These are phyloP conservation scores for Pectinophora gossypiella DNA, from an alignment of 1,140 invertebrate genomes.

Conservation along the genomic window DNA sequence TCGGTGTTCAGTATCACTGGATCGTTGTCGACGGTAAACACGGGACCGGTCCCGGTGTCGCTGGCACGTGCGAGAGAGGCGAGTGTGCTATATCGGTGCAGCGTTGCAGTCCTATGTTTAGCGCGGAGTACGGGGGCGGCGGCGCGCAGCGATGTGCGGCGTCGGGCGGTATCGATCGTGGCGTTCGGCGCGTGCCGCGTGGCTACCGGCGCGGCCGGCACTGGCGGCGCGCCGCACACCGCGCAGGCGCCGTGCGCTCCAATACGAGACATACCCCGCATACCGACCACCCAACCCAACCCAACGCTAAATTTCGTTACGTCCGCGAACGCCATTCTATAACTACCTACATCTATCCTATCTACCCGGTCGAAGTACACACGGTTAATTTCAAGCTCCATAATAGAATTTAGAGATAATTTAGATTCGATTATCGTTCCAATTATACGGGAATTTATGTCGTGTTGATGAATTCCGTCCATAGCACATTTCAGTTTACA, in stretches of 20 bases:
- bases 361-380: not conserved
- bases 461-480: too few relatives aligned
- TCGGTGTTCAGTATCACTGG: not conserved
- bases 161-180: conserved; percentile 22
- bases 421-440: too few relatives aligned
- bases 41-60: not conserved
- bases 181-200: conserved; percentile 51
- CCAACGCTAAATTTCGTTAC: conserved; percentile 13
- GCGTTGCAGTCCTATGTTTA: conserved; percentile 47
- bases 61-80: not conserved
- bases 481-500: too few relatives aligned
- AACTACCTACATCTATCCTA: not conserved
- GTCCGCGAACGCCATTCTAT: conserved; percentile 13
- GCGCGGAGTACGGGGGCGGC: conserved; percentile 30
- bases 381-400: too few relatives aligned
- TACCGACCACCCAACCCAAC: conserved; percentile 15
- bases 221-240: conserved; percentile 45
- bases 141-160: conserved; percentile 23
- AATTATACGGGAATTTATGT: too few relatives aligned
- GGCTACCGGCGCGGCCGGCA: conserved; percentile 61
- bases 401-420: too few relatives aligned
- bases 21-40: not conserved
- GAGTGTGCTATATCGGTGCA: conserved; percentile 20
- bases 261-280: conserved; percentile 16
- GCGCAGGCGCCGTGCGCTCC: conserved; percentile 47